These are phyloP conservation scores for Ladona fulva DNA, from an alignment of 1,140 invertebrate species.

Conservation along the genomic window DNA sequence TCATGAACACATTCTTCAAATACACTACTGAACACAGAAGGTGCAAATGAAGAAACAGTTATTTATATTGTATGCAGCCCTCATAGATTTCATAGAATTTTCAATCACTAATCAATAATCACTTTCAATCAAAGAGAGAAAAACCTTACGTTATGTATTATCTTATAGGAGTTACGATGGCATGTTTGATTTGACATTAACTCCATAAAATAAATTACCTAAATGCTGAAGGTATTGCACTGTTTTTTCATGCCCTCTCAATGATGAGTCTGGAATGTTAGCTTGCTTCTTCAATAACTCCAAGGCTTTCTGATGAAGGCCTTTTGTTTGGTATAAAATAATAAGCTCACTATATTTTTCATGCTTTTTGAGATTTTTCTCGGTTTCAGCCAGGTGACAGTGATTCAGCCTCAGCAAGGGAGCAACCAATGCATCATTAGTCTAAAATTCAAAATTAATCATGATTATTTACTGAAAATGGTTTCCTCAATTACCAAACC, in stretches of 20 bases:
- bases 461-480: conserved; percentile 14
- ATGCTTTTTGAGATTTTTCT: conserved; percentile 75
- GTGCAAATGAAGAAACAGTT: too few relatives aligned
- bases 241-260: conserved; percentile 72
- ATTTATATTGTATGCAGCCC: too few relatives aligned
- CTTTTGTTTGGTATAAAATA: conserved; percentile 91
- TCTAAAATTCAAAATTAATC: conserved; percentile 46
- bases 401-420: conserved; percentile 87
- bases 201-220: conserved; percentile 40
- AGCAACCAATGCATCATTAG: conserved; percentile 87
- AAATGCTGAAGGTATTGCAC: conserved; percentile 89
- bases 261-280: conserved; percentile 60
- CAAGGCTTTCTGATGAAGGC: conserved; percentile 82
- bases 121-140: too few relatives aligned
- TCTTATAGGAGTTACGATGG: too few relatives aligned
- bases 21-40: too few relatives aligned
- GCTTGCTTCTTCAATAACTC: conserved; percentile 78
- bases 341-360: conserved; percentile 89
- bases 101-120: too few relatives aligned
- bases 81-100: too few relatives aligned
- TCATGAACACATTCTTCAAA: too few relatives aligned
- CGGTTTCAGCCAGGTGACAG: conserved; percentile 90
- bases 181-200: not conserved
- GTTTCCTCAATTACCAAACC: conserved; percentile 13
- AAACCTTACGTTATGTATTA: too few relatives aligned